Base-by-base conservation (phyloP, 1,140 invertebrate genomes). In the Scaptomyza pallida region DNA sequence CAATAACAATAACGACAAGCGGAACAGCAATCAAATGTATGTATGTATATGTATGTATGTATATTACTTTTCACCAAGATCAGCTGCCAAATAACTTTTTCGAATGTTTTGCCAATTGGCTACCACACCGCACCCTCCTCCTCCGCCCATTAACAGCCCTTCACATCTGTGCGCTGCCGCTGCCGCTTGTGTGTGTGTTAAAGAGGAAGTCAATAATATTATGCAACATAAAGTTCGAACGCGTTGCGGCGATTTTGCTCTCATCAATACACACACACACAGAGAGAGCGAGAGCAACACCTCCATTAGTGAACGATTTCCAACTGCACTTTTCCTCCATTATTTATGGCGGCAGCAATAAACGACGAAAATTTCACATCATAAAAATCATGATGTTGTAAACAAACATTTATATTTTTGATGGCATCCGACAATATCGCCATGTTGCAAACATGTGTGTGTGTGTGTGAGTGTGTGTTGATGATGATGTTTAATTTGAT, bases 1-100 rank as follows among this genome's bases (percentile, higher is more conserved):
- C 55, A 82, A 82, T 81, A 76, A 80, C 80, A 80, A 76, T 80
- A 71, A 79, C 57, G 75, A 65, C 60, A 76, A 54, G 23, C 41
- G 60, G 47, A 65, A 52, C 50, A 43, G 41, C 21, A 54, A 44
- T 67, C 60, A 30, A 72, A 54, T 55, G 54, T 43, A 26, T 55
- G 50, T n/a, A 23, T 23, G 21, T 23, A 5, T 23, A 23, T 23
- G 21, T 23, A 13, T 43, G 45, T 52, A 43, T 26, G 35, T 35
- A 50, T 16, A 51, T 33, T 54, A n/a, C 10, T 40, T 30, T 16
- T 21, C 8, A 50, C 21, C 60, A 61, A 19, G 60, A 81, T 72
- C 77, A 80, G 61, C 77, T 80, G 77, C 52, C 78, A 67, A 52
- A 64, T 61, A 70, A 71, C 61, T 65, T 71, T n/a, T 54, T 51